Evolutionary conservation across 1,140 invertebrate genomes (phyloP), one percentile per base, ranked within the genome.

Genomic region (Diorhabda sublineata): DNA sequence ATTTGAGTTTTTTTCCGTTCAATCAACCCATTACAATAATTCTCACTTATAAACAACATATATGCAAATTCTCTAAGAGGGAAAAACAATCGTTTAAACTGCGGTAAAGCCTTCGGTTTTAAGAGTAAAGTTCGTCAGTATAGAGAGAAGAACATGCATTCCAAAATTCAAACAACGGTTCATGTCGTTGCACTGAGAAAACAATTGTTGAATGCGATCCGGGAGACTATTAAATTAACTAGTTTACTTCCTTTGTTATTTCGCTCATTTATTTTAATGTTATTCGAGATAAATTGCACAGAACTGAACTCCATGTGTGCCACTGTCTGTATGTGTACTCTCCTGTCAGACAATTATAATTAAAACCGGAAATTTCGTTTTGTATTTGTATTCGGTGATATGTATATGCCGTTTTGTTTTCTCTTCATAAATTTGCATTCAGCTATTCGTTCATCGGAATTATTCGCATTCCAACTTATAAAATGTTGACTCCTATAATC

Each of bases 141-240:
- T 4, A 52, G 4, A 52, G 47, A n/a, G 47, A 6, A n/a, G 47
- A 52, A 52, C 47, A 52, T 52, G 6, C 2, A 52, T 52, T 52
- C n/a, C 47, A 4, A 52, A n/a, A 8, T 62, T 43, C 44, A 62
- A 62, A 62, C 61, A 62, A 62, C 45, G 8, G 61, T 45, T 8
- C n/a, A 3, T 62, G 61, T 45, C 61, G 61, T 62, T 44, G 8
- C 61, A 44, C 44, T 44, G 43, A 44, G 61, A 11, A 62, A 62
- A 62, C 43, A 62, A 62, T 62, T 41, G 61, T 45, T 62, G 11
- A 44, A 62, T 62, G 61, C 61, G 11, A 62, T 62, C 44, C 5
- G 9, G 42, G 61, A 62, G 11, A 45, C 61, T 62, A 45, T 62
- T 62, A 44, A 47, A 45, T 47, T 62, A 2, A 45, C 61, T 62